Conservation (phyloP, 2,113 vertebrate genomes). For the Pampusana beccarii region DNA sequence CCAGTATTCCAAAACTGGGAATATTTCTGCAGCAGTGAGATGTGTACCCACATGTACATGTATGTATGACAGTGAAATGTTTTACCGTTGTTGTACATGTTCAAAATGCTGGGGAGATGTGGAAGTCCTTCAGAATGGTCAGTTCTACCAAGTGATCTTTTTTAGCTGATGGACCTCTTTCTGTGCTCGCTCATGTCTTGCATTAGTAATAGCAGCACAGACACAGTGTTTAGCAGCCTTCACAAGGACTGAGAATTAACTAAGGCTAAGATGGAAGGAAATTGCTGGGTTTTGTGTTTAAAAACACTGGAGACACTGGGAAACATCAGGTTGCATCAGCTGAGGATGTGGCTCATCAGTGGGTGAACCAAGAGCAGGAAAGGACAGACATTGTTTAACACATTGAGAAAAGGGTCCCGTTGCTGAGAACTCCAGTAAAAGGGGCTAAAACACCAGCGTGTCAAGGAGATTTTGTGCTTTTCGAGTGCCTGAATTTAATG, state of each 20-base stretch:
- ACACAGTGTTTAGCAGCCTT: neutral
- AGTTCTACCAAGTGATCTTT: neutral
- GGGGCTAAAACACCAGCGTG: neutral
- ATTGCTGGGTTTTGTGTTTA: neutral
- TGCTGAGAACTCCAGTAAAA: neutral
- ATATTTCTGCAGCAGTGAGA: accelerated
- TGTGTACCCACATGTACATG: accelerated
- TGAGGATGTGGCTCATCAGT: neutral
- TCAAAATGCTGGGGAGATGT: neutral
- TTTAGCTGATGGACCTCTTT: neutral
- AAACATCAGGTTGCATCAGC: neutral
- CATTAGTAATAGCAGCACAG: neutral
- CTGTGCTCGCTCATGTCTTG: neutral
- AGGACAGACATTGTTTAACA: neutral
- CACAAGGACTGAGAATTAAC: neutral
- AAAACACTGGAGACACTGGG: neutral
- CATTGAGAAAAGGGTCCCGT: neutral
- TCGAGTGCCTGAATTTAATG: conserved; percentile 11
- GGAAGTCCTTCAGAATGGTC: neutral
- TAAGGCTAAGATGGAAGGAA: neutral
- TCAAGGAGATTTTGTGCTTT: neutral
- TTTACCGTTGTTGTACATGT: neutral
- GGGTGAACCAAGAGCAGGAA: neutral
- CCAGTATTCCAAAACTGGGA: neutral
- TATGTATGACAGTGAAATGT: neutral